A percentile compares a stretch with the other conserved stretches of the same genome.
These are phyloP conservation scores for Leucophenga maculata DNA, from an alignment of 2,888 invertebrate genomes.

Conservation along the genomic window DNA sequence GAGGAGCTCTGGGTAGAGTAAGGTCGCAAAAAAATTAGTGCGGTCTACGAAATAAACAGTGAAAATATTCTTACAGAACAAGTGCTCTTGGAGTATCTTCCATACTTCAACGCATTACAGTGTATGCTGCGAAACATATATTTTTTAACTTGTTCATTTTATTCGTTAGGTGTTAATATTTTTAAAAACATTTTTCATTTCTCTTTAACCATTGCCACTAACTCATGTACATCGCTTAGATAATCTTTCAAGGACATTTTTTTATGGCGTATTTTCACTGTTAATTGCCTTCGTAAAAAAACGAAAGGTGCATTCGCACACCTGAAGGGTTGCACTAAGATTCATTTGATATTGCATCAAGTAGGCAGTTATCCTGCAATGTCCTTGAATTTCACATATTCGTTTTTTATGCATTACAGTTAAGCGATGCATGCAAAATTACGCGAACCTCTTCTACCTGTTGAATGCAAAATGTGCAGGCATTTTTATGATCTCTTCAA, in stretches of 20 bases:
- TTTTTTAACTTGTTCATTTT: no score
- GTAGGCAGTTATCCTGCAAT: background rate
- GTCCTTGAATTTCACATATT: slow-evolving; percentile 19
- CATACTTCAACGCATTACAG: no score
- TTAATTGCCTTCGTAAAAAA: background rate
- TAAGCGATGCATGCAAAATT: background rate
- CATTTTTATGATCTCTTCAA: background rate
- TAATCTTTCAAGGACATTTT: no score
- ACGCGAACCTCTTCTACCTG: background rate
- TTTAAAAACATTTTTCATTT: background rate
- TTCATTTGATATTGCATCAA: background rate
- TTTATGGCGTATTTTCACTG: no score
- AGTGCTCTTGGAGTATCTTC: no score
- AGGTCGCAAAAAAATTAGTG: no score
- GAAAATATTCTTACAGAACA: no score
- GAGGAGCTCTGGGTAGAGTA: no score
- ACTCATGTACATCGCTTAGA: no score
- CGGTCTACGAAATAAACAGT: no score
- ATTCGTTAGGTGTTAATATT: no score
- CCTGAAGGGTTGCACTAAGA: slow-evolving; percentile 14
- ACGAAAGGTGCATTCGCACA: slow-evolving; percentile 14
- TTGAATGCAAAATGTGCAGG: background rate
- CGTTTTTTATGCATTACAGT: slow-evolving; percentile 17
- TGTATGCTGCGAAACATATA: no score
- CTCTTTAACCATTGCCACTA: background rate